phyloP scores from a whole-genome alignment of 1,140 invertebrate species.

The Eulimnadia texana region DNA sequence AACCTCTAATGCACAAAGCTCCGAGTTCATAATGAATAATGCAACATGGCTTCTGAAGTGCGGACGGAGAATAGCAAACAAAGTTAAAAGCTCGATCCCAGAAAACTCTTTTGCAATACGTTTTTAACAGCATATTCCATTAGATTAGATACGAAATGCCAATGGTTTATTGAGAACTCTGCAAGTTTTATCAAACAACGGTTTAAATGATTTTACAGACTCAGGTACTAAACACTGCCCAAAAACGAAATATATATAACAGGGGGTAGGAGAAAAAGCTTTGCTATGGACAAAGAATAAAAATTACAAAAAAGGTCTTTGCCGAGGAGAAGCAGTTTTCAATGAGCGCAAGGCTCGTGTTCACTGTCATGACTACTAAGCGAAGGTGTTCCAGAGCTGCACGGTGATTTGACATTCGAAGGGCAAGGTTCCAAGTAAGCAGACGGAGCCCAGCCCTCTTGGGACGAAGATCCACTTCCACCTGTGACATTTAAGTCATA shows the following conservation, averaged over 20 bases:
- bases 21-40: not conserved
- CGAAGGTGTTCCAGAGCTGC: conserved; percentile 25
- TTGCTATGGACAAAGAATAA: not conserved
- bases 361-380: conserved; percentile 31
- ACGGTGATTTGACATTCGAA: conserved; percentile 34
- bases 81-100: too few species aligned
- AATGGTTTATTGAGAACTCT: not conserved
- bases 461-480: conserved; percentile 26
- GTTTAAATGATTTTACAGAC: not conserved
- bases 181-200: not conserved
- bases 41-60: not conserved
- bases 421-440: conserved; percentile 67
- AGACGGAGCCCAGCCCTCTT: conserved; percentile 84
- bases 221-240: conserved; percentile 4
- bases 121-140: too few species aligned
- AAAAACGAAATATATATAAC: too few species aligned
- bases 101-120: not conserved
- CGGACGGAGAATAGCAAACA: not conserved
- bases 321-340: not conserved
- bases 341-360: conserved; percentile 5
- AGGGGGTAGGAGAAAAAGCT: not conserved
- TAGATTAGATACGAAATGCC: not conserved
- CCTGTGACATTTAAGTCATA: conserved; percentile 1
- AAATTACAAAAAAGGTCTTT: not conserved
- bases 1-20: not conserved